Evolutionary conservation across 2,113 vertebrate genomes (phyloP).

Genomic region (Pteropus alecto): DNA sequence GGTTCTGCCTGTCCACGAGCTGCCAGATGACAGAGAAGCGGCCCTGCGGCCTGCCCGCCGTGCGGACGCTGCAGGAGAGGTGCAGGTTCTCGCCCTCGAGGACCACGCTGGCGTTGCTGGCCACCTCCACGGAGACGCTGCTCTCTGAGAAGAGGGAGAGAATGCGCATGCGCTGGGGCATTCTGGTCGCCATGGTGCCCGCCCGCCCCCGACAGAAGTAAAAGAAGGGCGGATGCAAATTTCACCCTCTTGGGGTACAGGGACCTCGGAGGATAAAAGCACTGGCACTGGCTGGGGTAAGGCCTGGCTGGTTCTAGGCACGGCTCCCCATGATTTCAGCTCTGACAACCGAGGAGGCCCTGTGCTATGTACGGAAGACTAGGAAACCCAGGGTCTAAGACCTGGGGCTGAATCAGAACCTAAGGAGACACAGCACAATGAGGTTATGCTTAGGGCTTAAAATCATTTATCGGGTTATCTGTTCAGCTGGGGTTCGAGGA

Average conservation of each 20-base stretch:
- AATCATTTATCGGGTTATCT: not conserved
- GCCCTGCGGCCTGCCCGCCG: constrained; percentile 80
- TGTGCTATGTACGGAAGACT: not conserved
- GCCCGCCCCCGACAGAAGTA: not conserved
- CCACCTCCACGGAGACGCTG: constrained; percentile 92
- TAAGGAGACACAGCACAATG: not conserved
- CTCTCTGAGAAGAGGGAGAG: constrained; percentile 87
- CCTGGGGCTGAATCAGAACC: not conserved
- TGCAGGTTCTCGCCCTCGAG: constrained; percentile 92
- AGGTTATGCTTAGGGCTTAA: not conserved
- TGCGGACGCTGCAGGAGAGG: constrained; percentile 89
- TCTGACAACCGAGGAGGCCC: not conserved
- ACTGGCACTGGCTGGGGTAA: not conserved
- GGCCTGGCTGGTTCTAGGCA: not conserved
- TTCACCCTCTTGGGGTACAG: not conserved
- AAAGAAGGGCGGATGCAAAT: not conserved
- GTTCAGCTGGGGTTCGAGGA: not conserved
- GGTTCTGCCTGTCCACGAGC: constrained; percentile 87
- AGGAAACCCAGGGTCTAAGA: not conserved
- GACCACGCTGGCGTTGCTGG: constrained; percentile 90
- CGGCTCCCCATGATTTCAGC: not conserved
- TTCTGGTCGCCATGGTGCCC: not conserved
- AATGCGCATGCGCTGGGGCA: not conserved
- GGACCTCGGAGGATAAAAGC: not conserved
- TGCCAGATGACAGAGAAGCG: constrained; percentile 92